Percentiles rank a stretch among this genome's conserved stretches.
Evolutionary conservation across 2,113 vertebrate species (phyloP).

Genomic region (Cyanoderma ruficeps): DNA sequence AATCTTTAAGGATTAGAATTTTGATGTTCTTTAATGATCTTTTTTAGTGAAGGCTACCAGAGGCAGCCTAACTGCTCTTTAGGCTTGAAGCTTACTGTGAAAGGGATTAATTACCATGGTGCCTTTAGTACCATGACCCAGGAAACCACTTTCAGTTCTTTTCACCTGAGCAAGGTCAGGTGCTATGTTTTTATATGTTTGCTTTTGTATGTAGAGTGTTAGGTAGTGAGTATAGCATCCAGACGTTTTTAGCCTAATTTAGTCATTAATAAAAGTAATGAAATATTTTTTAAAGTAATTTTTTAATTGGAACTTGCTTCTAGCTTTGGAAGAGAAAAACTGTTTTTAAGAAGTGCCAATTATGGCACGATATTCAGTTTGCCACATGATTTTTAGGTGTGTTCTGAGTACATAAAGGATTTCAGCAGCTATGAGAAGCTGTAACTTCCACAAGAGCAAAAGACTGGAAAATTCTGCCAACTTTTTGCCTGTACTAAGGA

Average conservation of each 20-base stretch:
- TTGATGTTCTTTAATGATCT: background rate
- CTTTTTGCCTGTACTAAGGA: background rate
- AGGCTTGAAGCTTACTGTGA: background rate
- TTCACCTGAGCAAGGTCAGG: background rate
- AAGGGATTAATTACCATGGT: background rate
- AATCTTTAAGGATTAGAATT: background rate
- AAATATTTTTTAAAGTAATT: background rate
- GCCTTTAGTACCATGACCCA: background rate
- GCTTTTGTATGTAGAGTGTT: background rate
- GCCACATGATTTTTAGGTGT: background rate
- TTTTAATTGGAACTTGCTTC: background rate
- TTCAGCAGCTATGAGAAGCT: background rate
- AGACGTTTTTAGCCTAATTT: background rate
- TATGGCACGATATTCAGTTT: background rate
- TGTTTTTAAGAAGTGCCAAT: background rate
- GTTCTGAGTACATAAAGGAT: background rate
- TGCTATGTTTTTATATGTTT: background rate
- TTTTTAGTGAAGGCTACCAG: background rate
- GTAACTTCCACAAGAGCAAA: background rate
- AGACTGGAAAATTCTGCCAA: background rate
- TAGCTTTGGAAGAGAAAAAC: background rate
- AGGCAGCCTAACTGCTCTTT: background rate
- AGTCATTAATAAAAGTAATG: background rate
- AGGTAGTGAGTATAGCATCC: background rate
- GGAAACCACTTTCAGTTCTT: background rate